Evolutionary conservation across 2,888 invertebrate genomes (phyloP), one percentile per base, ranked within the genome.

Genomic region (Pheosia gnoma): DNA sequence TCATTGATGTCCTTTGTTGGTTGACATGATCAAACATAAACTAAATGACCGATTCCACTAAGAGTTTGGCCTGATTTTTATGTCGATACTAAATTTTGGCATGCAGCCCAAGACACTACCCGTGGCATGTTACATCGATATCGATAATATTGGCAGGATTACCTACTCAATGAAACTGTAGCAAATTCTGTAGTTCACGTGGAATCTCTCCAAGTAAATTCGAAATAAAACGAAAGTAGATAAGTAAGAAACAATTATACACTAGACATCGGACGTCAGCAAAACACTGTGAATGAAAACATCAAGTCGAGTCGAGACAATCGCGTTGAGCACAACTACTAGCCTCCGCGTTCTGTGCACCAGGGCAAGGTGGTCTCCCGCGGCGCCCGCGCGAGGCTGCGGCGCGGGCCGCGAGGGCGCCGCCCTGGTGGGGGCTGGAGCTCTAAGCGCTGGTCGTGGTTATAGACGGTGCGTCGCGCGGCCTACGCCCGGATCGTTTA

Each of bases 211-310:
- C 57, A 59, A 58, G 59, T 65, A 71, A 65, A 65, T 59, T 78
- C 78, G 65, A 78, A 81, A 82, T 78, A 69, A 77, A 83, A 84
- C 81, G 84, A 85, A 84, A 85, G 85, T 82, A 81, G 78, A 78
- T 79, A 81, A 69, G 72, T 79, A 81, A 69, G 72, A 76, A 77
- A 79, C 75, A 75, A 75, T 75, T 75, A 75, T 65, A 75, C 72
- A 77, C 74, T 79, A 75, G 79, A 78, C 73, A 79, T 77, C 75
- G 81, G 80, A 82, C 83, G 81, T 81, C 83, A 86, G 84, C 85
- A 85, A 88, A 90, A 87, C 86, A 79, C 81, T 86, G 91, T 91
- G 90, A 92, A 91, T 92, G 90, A 89, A 90, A 88, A 89, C 85
- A 86, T 86, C 81, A 77, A 82, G 79, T 77, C 79, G 78, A 84